Base-by-base conservation (phyloP, 1,140 invertebrate genomes). In the Reticulitermes speratus region DNA sequence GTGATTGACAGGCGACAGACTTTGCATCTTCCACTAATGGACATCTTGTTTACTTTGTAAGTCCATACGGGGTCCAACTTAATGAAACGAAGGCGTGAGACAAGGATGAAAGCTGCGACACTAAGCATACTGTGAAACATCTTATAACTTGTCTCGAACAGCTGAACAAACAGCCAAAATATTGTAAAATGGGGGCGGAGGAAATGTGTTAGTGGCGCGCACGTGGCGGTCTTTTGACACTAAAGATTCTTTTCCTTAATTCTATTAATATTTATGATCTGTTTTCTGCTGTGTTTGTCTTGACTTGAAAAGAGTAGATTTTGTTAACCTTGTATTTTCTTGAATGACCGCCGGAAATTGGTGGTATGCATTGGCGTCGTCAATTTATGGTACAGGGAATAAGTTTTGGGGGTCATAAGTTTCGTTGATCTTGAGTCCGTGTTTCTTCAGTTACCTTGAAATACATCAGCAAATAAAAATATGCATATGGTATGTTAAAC, bases 31-130 rank as follows among this genome's bases (percentile, higher is more conserved):
- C 16, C 84, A 52, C 84, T 84, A 84, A 84, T 84, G 84, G 84
- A 84, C 48, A 65, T 23, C 48, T 30, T 84, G 48, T 84, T 84
- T 84, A 65, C 84, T 84, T 59, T 55, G 84, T 84, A 84, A 84
- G 45, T 45, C 59, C 84, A 84, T 65, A 84, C 84, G n/a, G 52
- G 14, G 84, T 5, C 14, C 84, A 55, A 38, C 52, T 21, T 55
- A 55, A 55, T 21, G 52, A 55, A 55, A 55, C 25, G n/a, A 8
- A 75, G n/a, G 65, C n/a, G 16, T 30, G n/a, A 30, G 65, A 75
- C 25, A 75, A 75, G 65, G 65, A 75, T 75, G 65, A 16, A 75
- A 30, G n/a, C 25, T 30, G n/a, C n/a, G 65, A 75, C 25, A 75
- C 65, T 75, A 75, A 75, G 65, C 65, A 75, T 16, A 75, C 14